phyloP scores from a whole-genome alignment of 2,113 vertebrate genomes.

The Xenus cinereus region DNA sequence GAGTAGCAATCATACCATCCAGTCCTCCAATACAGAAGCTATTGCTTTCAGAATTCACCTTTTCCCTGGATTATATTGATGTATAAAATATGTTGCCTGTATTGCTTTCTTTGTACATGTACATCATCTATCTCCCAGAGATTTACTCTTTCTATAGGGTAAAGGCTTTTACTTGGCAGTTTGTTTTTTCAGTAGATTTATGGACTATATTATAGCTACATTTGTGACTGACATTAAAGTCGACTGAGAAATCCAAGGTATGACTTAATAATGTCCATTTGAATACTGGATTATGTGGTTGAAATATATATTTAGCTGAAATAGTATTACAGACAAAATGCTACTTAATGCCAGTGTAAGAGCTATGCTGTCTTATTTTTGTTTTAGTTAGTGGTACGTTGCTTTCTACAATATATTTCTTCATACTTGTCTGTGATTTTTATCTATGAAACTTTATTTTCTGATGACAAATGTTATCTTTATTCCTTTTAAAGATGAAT shows the following conservation, averaged over 20 bases:
- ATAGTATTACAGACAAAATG: not conserved
- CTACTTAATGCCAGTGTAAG: not conserved
- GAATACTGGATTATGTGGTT: not conserved
- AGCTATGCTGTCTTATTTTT: not conserved
- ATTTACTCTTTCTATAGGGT: not conserved
- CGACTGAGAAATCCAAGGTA: not conserved
- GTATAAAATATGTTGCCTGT: not conserved
- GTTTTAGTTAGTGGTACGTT: not conserved
- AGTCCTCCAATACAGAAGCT: not conserved
- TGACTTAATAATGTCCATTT: not conserved
- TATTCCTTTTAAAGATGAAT: slow-evolving; percentile 22
- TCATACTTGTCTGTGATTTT: slow-evolving; percentile 18
- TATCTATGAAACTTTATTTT: slow-evolving; percentile 58
- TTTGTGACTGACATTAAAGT: not conserved
- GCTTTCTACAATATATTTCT: not conserved
- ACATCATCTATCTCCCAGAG: not conserved
- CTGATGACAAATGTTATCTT: slow-evolving; percentile 64
- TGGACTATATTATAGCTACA: not conserved
- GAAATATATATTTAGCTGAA: not conserved
- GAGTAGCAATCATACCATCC: not conserved
- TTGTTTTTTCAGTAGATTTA: not conserved
- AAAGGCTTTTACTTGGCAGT: not conserved
- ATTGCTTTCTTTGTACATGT: not conserved
- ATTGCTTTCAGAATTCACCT: not conserved
- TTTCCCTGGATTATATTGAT: not conserved